Evolutionary conservation across 2,888 invertebrate species (phyloP).

Genomic region (Polylopha cassiicola): DNA sequence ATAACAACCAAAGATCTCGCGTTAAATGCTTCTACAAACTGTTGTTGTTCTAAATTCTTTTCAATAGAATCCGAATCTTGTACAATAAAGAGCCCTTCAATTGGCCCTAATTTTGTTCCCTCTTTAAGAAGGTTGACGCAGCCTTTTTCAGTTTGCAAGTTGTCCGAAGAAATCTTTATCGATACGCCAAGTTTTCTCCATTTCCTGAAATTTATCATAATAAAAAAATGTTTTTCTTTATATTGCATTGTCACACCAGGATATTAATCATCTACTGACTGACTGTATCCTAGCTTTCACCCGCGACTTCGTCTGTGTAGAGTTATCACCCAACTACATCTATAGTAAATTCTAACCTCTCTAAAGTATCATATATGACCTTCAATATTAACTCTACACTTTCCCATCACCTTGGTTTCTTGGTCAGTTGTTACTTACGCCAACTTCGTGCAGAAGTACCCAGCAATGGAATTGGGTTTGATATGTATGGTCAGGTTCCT

Average conservation of each 20-base stretch:
- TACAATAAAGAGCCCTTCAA: constrained; percentile 42
- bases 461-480: constrained; percentile 32
- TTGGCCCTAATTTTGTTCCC: constrained; percentile 34
- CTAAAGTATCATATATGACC: too few species aligned
- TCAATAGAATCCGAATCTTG: constrained; percentile 27
- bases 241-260: too few species aligned
- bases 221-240: too few species aligned
- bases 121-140: constrained; percentile 36
- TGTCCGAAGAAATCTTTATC: constrained; percentile 32
- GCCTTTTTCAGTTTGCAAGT: constrained; percentile 34
- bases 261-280: too few species aligned
- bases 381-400: too few species aligned
- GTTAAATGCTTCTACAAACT: constrained; percentile 35
- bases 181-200: constrained; percentile 37
- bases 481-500: constrained; percentile 39
- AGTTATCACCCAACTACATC: too few species aligned
- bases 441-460: constrained; percentile 40
- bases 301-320: too few species aligned
- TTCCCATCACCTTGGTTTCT: too few species aligned
- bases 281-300: too few species aligned
- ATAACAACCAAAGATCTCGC: constrained; percentile 33
- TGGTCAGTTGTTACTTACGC: too few species aligned
- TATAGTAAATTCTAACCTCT: too few species aligned
- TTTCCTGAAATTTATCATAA: constrained; percentile 28
- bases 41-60: constrained; percentile 28